Evolutionary conservation across 2,888 invertebrate species (phyloP), one percentile per base, ranked within the genome.

Genomic region (Meloe dianella): DNA sequence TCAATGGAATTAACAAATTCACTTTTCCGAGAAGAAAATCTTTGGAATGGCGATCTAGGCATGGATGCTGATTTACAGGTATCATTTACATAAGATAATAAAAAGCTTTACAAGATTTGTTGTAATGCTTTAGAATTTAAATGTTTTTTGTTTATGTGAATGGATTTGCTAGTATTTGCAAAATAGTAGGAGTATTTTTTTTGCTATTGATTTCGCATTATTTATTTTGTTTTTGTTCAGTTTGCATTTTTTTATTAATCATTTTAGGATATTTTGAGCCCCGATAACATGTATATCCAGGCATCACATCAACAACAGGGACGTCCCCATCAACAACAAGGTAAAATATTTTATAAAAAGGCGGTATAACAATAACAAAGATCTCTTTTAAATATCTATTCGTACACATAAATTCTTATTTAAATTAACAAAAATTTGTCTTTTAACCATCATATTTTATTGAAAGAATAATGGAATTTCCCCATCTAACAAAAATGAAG

Each of bases 1-100:
- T 96, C 96, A 56, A 94, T 97, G 89, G 98, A 98, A 85, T 85
- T 98, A 74, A 96, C 96, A 69, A 97, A 95, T 85, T 97, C 97
- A n/a, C 87, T 98, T 76, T 91, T 96, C 86, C 90, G 96, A 75
- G 96, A 96, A 77, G 92, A 94, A 78, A 93, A 93, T 84, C 89
- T 95, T 83, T 96, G 96, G 96, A 92, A 92, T 82, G 91, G 92
- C 63, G 95, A 95, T 81, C 86, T 95, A 78, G 92, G 92, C 77
- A 92, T 94, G 90, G 93, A 92, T 72, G 92, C 94, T 68, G 95
- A 95, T 84, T 86, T 95, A 82, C 95, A 95, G 93, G 95, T 95
- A 89, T 79, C 32, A 32, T 32, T 32, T 32, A 32, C 32, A 32
- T 10, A 9, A 12, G 12, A 32, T 7, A 10, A 32, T 8, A 32